Conservation (phyloP, 2,113 vertebrate genomes). For the Saccopteryx leptura region DNA sequence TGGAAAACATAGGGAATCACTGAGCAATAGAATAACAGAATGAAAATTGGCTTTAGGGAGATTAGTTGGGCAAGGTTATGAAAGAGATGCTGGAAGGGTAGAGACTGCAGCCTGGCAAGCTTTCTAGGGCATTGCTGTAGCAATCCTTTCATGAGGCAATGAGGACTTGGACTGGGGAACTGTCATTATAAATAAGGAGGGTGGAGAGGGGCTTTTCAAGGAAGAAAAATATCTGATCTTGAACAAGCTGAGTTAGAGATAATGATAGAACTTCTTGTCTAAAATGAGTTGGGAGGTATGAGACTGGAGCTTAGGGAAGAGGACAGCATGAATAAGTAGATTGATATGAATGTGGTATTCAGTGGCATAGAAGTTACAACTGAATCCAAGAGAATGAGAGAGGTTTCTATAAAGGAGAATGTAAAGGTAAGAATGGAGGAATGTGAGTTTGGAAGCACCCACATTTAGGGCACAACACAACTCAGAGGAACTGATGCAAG, state of each 20-base stretch:
- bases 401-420: background rate
- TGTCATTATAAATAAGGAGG: background rate
- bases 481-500: background rate
- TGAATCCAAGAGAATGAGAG: background rate
- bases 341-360: fast-evolving
- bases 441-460: background rate
- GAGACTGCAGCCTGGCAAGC: background rate
- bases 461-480: background rate
- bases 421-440: background rate
- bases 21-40: background rate
- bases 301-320: background rate
- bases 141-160: background rate
- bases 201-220: background rate
- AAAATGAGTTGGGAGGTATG: background rate
- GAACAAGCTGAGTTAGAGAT: background rate
- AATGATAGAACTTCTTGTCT: background rate
- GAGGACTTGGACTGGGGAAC: background rate
- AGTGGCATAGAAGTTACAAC: background rate
- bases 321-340: background rate
- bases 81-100: background rate
- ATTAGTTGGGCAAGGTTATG: background rate
- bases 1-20: background rate
- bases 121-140: background rate
- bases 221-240: background rate
- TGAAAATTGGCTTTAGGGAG: background rate